Percentiles rank a stretch among this genome's conserved stretches.
These are phyloP conservation scores for Apocheima hispidaria DNA, from an alignment of 2,888 invertebrate species.

Conservation along the genomic window DNA sequence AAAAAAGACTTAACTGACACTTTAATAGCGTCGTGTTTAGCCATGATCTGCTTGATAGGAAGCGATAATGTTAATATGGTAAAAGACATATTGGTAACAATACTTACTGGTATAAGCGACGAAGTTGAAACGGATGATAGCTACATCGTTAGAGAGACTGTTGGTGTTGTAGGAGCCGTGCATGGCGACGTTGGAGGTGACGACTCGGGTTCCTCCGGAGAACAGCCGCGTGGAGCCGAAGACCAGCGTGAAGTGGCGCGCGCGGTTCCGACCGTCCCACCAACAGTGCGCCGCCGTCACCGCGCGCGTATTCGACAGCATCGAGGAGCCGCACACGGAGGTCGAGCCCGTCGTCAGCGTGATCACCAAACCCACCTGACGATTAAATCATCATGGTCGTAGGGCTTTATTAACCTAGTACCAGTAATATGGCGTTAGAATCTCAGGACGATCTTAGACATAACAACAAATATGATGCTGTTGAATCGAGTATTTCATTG, in stretches of 20 bases:
- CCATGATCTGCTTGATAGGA: too few relatives aligned
- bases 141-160: conserved; percentile 52
- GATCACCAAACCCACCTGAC: conserved; percentile 53
- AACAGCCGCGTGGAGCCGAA: conserved; percentile 54
- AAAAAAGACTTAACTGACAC: too few relatives aligned
- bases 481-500: too few relatives aligned
- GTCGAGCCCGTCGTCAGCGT: conserved; percentile 50
- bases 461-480: too few relatives aligned
- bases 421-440: too few relatives aligned
- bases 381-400: too few relatives aligned
- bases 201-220: conserved; percentile 51
- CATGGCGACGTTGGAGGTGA: conserved; percentile 48
- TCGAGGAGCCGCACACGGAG: conserved; percentile 55
- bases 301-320: conserved; percentile 51
- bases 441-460: too few relatives aligned
- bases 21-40: too few relatives aligned
- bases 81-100: too few relatives aligned
- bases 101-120: conserved; percentile 53
- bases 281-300: conserved; percentile 62
- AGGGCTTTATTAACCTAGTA: not conserved
- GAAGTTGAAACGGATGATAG: conserved; percentile 45
- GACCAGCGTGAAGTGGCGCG: conserved; percentile 58
- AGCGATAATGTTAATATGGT: too few relatives aligned
- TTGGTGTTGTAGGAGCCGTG: conserved; percentile 48
- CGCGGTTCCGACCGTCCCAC: conserved; percentile 54